A percentile compares a stretch with the other conserved stretches of the same genome.
Evolutionary conservation across 2,888 invertebrate species (phyloP).

Genomic region (Liposcelis brunnea): DNA sequence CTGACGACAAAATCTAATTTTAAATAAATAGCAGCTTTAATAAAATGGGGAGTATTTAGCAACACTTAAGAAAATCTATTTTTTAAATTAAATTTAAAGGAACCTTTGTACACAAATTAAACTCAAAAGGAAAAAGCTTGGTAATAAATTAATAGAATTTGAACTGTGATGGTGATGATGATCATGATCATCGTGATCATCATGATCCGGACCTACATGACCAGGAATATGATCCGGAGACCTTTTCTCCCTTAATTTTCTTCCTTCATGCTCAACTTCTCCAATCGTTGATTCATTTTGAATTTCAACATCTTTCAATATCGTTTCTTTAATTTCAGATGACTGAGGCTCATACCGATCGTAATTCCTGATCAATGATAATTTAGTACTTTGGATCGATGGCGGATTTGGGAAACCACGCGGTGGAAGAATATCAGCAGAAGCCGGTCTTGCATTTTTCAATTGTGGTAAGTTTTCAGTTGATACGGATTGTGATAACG

Average conservation of each 20-base stretch:
- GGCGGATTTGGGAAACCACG: conserved; percentile 19
- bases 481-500: conserved; percentile 30
- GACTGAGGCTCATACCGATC: conserved; percentile 8
- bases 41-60: too few species aligned
- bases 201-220: conserved; percentile 16
- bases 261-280: neutral
- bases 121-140: too few species aligned
- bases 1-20: too few species aligned
- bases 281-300: neutral
- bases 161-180: conserved; percentile 12
- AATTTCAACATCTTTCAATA: neutral
- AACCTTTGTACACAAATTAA: too few species aligned
- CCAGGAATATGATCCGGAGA: conserved; percentile 18
- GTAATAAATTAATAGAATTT: neutral
- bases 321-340: conserved; percentile 5
- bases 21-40: too few species aligned
- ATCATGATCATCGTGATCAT: conserved; percentile 11
- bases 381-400: conserved; percentile 22
- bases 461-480: conserved; percentile 20
- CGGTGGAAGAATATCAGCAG: conserved; percentile 23
- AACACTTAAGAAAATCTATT: too few species aligned
- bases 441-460: conserved; percentile 15
- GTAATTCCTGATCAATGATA: conserved; percentile 16
- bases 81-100: too few species aligned
- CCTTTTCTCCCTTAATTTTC: conserved; percentile 13